A percentile compares a stretch with the other conserved stretches of the same genome.
These are phyloP conservation scores for Mus musculus DNA, from an alignment of 2,113 vertebrate genomes.

Conservation along the genomic window GRCm39 chr9:44159501-44160000, in stretches of 20 bases:
- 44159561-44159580: background rate
- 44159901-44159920: constrained; percentile 83
- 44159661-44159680: constrained; percentile 89
- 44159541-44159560: constrained; percentile 15
- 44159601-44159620: constrained; percentile 83
- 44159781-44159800: background rate
- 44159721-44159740: constrained; percentile 82
- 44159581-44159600: constrained; percentile 70
- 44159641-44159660: constrained; percentile 84
- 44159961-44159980: background rate
- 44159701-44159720: constrained; percentile 84
- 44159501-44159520: background rate
- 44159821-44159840: background rate
- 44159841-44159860: constrained; percentile 86
- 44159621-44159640: constrained; percentile 83
- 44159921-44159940: constrained; percentile 82
- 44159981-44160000: background rate
- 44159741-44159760: background rate
- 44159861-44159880: constrained; percentile 79
- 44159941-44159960: constrained; percentile 38
- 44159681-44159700: constrained; percentile 87
- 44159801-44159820: background rate
- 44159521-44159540: constrained; percentile 60
- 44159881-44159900: constrained; percentile 85
- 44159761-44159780: background rate